Evolutionary conservation across 2,113 vertebrate genomes (phyloP).

Genomic region (Henicopernis longicauda): DNA sequence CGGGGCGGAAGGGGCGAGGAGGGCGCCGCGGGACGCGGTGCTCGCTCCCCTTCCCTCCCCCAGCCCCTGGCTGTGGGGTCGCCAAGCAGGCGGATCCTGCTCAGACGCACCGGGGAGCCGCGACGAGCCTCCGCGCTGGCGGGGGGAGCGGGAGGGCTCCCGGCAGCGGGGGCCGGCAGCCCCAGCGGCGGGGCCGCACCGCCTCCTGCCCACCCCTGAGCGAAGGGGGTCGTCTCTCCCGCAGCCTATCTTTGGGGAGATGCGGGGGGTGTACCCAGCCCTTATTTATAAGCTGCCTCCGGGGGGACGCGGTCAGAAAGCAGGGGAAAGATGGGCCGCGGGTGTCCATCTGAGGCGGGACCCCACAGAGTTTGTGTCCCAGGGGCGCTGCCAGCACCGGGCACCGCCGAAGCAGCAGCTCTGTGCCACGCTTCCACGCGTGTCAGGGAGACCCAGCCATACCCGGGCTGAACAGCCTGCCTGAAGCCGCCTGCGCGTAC

Average conservation of each 20-base stretch:
- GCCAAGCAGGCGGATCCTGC: background rate
- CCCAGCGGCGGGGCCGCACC: background rate
- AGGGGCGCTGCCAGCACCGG: background rate
- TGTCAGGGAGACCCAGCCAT: background rate
- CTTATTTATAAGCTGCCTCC: background rate
- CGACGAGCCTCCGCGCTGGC: too few relatives aligned
- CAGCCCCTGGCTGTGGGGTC: background rate
- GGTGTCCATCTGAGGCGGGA: fast-evolving
- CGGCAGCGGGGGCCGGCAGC: too few relatives aligned
- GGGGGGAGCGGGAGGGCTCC: background rate
- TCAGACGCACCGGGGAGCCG: background rate
- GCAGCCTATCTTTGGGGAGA: background rate
- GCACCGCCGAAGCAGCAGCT: background rate
- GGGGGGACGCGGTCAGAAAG: background rate
- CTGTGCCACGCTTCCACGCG: background rate
- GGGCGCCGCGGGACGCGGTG: background rate
- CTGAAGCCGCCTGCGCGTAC: fast-evolving
- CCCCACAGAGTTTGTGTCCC: fast-evolving
- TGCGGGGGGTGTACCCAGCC: background rate
- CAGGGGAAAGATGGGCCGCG: background rate
- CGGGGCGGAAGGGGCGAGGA: background rate
- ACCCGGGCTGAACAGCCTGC: background rate
- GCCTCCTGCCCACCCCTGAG: background rate
- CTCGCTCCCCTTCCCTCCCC: background rate
- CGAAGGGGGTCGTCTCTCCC: background rate